Evolutionary conservation across 92 coral and sea anemone genomes (phyloP), one percentile per base, ranked within the genome.

Genomic region (Phymanthus crucifer): DNA sequence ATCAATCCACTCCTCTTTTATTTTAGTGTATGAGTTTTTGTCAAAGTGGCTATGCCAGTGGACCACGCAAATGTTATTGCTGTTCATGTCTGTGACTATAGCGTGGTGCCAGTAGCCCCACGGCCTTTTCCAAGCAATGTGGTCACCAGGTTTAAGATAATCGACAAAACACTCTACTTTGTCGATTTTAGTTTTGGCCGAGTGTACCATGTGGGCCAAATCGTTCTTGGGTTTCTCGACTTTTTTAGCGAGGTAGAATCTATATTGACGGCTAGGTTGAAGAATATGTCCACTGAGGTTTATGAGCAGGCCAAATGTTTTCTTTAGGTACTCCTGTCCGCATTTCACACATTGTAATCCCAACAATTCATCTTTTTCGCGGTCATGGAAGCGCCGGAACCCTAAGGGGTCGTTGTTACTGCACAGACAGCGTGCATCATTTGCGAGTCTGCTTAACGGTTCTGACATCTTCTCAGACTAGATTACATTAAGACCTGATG

Each of bases 141-240:
- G 90, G 70, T 86, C 90, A 56, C 86, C 86, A 2, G 90, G 86
- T 72, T 86, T 74, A 32, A 86, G 54, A n/a, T 86, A 75, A 27
- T 86, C 86, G 43, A 36, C 75, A 38, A 29, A 78, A 54, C 65
- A 32, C 8, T 45, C 36, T 32, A 65, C 43, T 40, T 78, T n/a
- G n/a, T n/a, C 43, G 37, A 78, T 32, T 61, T 43, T 54, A n/a
- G 83, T 66, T 78, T 71, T 78, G 46, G 75, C 57, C 43, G 83
- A 71, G 58, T 37, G 75, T 40, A 78, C 83, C 75, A 78, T 78
- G 83, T 78, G 75, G 43, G 40, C 75, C n/a, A n/a, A n/a, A 78
- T 47, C 56, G 32, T 71, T 56, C 37, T 78, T 75, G n/a, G 75
- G 36, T 23, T 52, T 78, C 36, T 67, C 57, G 67, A n/a, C 23